These are phyloP conservation scores for Etheostoma nigrum DNA, from an alignment of 2,797 vertebrate species.

Conservation along the genomic window DNA sequence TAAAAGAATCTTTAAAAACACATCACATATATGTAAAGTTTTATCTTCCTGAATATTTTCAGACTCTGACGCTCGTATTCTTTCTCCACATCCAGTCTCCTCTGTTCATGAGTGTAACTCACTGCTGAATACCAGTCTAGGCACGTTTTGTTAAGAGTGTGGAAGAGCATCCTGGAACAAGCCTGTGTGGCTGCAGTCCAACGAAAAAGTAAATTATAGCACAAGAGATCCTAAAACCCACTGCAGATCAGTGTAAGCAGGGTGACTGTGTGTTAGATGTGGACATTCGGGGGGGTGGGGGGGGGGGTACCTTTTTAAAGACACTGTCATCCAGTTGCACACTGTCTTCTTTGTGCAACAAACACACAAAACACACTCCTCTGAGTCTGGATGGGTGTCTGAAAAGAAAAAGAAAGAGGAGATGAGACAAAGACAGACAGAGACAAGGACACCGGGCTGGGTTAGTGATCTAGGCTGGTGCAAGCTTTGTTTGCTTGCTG, in stretches of 20 bases:
- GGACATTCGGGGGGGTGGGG: too few relatives aligned
- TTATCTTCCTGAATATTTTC: too few relatives aligned
- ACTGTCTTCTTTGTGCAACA: slow-evolving; percentile 71
- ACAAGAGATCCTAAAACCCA: background rate
- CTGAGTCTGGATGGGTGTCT: slow-evolving; percentile 78
- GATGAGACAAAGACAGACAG: background rate
- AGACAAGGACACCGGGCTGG: background rate
- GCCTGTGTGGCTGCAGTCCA: background rate
- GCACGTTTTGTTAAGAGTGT: background rate
- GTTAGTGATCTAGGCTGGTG: background rate
- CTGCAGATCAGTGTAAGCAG: background rate
- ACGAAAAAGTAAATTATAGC: background rate
- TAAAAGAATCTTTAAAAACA: background rate
- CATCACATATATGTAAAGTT: background rate
- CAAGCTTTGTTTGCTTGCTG: background rate
- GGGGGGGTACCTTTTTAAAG: slow-evolving; percentile 85
- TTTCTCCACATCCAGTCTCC: background rate
- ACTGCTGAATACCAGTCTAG: background rate
- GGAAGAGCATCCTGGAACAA: slow-evolving; percentile 1
- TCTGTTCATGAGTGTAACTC: background rate
- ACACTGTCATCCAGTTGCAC: slow-evolving; percentile 81
- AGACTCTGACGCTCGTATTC: background rate
- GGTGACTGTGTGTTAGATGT: too few relatives aligned
- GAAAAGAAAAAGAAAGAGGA: slow-evolving; percentile 4
- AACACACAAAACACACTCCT: slow-evolving; percentile 70